These are phyloP conservation scores for Rhinatrema bivittatum DNA, from an alignment of 2,797 vertebrate species.

Conservation along the genomic window DNA sequence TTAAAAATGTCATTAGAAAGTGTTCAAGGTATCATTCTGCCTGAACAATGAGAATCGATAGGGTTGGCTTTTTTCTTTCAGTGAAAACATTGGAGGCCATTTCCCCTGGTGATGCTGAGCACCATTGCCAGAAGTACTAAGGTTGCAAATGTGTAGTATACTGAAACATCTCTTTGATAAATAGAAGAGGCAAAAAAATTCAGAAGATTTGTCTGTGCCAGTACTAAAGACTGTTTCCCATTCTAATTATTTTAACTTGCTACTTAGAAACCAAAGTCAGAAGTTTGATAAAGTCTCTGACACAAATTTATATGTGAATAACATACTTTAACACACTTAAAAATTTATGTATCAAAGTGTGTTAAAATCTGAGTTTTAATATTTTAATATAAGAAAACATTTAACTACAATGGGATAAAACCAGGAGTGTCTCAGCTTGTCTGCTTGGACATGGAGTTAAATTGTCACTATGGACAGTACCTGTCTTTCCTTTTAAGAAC, in stretches of 20 bases:
- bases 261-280: constrained; percentile 23
- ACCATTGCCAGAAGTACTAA: constrained; percentile 31
- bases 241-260: constrained; percentile 22
- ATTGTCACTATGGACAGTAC: no score
- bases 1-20: constrained; percentile 45
- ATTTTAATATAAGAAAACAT: no score
- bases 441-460: no score
- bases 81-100: constrained; percentile 17
- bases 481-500: no score
- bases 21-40: constrained; percentile 39
- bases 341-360: no score
- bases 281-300: no score
- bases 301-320: no score
- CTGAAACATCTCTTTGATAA: constrained; percentile 45
- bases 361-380: no score
- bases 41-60: constrained; percentile 44
- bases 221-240: constrained; percentile 4
- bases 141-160: constrained; percentile 28
- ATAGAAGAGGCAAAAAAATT: constrained; percentile 12
- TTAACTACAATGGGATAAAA: no score
- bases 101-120: constrained; percentile 10
- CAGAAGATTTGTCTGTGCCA: constrained; percentile 15
- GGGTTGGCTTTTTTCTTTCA: constrained; percentile 10
- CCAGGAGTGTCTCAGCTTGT: no score
- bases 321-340: no score